Base-by-base conservation (phyloP, 2,113 vertebrate genomes). In the Leucosticte australis region DNA sequence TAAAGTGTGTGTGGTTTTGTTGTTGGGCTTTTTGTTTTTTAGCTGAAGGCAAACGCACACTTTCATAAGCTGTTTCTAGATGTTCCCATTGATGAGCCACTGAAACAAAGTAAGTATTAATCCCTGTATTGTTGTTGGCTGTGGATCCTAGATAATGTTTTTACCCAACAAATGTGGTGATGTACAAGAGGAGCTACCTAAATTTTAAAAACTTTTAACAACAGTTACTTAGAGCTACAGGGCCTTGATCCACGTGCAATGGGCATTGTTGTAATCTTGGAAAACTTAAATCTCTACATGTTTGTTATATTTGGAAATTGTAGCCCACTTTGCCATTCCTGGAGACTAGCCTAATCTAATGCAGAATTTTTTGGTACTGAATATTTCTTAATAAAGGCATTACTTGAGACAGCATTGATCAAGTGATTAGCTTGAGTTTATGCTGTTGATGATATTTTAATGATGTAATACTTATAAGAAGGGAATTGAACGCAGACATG, bases 51-150 rank as follows among this genome's bases (percentile, higher is more conserved):
- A 76, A 99, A 99, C 69, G 97, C 98, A 94, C 99, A 99, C 65
- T 99, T 98, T 96, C 99, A 99, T 98, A 99, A 99, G 98, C 94
- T 99, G 95, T 99, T 99, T 93, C 98, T 99, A 96, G 98, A 99
- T 87, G 98, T 99, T 97, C 98, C 98, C 68, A 98, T 97, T 64
- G 99, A 99, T 47, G 99, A 99, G 44, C 97, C 98, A 15, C 97
- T 99, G 95, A 98, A 97, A 82, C 99, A 99, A 97, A 99, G 99
- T 99, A 97, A 98, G 99, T 98, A 93, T 87, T 53, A 78, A 44
- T 19, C 13, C 31, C 33, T 3, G 9, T 71, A 26, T 86, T 33
- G 18, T 63, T 59, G 41, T 39, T 84, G 24, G 8, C 70, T 93
- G 11, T 74, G 42, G n/a, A 57, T 17, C 57, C 22, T 78, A 79